Percentiles rank a stretch among this genome's conserved stretches.
phyloP scores from a whole-genome alignment of 2,113 vertebrate species.

The Bubalus kerabau region DNA sequence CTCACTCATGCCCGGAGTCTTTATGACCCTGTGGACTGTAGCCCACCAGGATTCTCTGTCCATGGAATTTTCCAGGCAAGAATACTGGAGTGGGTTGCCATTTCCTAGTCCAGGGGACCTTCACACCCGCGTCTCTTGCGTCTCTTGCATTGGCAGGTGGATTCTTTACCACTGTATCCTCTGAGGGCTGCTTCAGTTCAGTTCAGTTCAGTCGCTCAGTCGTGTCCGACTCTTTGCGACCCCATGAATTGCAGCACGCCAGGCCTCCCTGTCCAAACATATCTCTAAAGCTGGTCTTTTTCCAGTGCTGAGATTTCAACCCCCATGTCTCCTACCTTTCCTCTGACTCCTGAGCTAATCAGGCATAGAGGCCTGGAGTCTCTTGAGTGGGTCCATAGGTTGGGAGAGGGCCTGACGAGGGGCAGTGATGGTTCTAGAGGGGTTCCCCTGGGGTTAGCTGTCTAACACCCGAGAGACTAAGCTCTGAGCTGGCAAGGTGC shows the following conservation, averaged over 20 bases:
- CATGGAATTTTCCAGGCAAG: neutral
- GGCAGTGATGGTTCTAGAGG: neutral
- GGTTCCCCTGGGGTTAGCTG: neutral
- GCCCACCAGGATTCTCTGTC: neutral
- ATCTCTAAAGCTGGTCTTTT: neutral
- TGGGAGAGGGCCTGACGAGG: neutral
- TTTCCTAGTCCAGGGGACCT: neutral
- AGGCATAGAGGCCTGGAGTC: neutral
- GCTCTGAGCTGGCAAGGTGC: neutral
- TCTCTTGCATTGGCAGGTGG: neutral
- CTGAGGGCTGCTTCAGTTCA: neutral
- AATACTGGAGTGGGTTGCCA: neutral
- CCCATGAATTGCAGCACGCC: no score
- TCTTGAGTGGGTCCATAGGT: neutral
- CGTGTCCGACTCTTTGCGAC: fast-evolving
- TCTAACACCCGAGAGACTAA: neutral
- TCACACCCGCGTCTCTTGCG: fast-evolving
- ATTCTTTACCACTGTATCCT: neutral
- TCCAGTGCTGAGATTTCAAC: neutral
- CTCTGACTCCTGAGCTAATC: neutral
- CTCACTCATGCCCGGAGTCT: neutral
- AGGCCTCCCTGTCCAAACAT: no score
- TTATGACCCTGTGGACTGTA: neutral
- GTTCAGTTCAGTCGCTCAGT: no score
- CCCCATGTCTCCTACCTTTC: neutral